These are phyloP conservation scores for Tenodera sinensis DNA, from an alignment of 2,888 invertebrate genomes.

Conservation along the genomic window DNA sequence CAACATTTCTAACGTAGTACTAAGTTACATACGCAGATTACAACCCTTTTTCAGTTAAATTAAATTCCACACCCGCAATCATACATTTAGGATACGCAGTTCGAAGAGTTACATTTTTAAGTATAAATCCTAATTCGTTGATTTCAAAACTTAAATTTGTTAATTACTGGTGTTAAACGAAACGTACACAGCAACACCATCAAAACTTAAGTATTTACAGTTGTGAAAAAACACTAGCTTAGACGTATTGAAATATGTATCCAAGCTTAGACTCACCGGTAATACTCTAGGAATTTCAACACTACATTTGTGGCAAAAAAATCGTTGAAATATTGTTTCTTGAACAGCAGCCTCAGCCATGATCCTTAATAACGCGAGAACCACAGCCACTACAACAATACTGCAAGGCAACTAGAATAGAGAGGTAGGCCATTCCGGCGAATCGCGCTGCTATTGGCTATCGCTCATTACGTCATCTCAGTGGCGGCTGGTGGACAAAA, in stretches of 20 bases:
- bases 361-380: neutral
- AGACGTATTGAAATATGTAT: neutral
- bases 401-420: no score
- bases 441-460: no score
- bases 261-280: slow-evolving; percentile 58
- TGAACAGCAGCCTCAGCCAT: slow-evolving; percentile 60
- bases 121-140: neutral
- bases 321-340: slow-evolving; percentile 65
- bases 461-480: no score
- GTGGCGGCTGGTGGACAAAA: no score
- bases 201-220: no score
- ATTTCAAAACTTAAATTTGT: neutral
- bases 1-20: neutral
- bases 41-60: neutral
- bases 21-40: neutral
- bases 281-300: slow-evolving; percentile 76
- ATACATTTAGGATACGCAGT: neutral
- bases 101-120: no score
- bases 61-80: neutral
- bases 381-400: slow-evolving; percentile 8
- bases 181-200: neutral
- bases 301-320: slow-evolving; percentile 90
- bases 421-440: no score
- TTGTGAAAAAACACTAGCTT: no score
- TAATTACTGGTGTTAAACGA: neutral